These are phyloP conservation scores for Ceratoteleas bidentatus DNA, from an alignment of 1,140 invertebrate genomes.

Conservation along the genomic window DNA sequence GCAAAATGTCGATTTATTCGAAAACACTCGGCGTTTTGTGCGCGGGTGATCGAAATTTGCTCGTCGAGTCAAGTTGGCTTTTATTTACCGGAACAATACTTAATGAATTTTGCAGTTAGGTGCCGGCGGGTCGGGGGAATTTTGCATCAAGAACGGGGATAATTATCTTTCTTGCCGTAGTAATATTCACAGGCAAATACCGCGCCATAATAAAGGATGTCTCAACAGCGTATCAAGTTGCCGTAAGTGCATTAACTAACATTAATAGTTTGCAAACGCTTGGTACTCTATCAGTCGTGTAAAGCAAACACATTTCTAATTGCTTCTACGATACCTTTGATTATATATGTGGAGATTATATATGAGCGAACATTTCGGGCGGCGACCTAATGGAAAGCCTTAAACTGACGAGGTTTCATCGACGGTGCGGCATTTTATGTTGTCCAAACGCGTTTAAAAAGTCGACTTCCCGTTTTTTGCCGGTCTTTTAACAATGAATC, in stretches of 20 bases:
- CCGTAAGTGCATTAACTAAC: constrained; percentile 43
- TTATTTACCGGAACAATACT: too few relatives aligned
- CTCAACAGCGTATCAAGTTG: constrained; percentile 46
- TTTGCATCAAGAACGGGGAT: constrained; percentile 18
- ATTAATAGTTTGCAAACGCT: constrained; percentile 48
- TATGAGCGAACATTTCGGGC: neutral
- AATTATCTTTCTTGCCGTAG: constrained; percentile 32
- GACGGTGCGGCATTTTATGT: too few relatives aligned
- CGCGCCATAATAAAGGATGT: constrained; percentile 30
- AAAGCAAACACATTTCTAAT: constrained; percentile 46
- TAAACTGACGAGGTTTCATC: neutral
- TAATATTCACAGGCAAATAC: constrained; percentile 41
- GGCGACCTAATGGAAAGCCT: neutral
- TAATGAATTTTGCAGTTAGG: too few relatives aligned
- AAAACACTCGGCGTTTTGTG: too few relatives aligned
- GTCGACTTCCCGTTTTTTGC: too few relatives aligned
- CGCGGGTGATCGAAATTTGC: too few relatives aligned
- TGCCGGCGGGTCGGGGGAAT: neutral
- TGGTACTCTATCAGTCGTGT: constrained; percentile 37
- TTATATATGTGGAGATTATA: constrained; percentile 19
- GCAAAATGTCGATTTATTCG: too few relatives aligned
- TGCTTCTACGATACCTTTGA: constrained; percentile 30
- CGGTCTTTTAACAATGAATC: too few relatives aligned
- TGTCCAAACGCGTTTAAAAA: too few relatives aligned
- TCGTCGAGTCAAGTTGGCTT: too few relatives aligned